Base-by-base conservation (phyloP, 2,888 invertebrate species). In the Cepaea hortensis region DNA sequence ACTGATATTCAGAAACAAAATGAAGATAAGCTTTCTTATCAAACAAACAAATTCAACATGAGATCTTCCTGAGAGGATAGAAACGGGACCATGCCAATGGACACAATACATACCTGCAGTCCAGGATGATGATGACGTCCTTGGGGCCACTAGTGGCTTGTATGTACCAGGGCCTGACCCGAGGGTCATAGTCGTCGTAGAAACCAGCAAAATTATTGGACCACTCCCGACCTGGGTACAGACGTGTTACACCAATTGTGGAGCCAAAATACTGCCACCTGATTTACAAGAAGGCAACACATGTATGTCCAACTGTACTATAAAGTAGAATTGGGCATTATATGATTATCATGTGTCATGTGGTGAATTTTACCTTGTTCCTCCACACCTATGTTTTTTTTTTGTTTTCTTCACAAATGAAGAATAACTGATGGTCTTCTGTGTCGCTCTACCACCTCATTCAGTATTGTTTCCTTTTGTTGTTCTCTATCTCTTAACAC, bases 241-340 rank as follows among this genome's bases (percentile, higher is more conserved):
- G 89, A 35, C 94, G 89, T 7, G 93, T 92, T 35, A 94, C 91
- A 23, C 95, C 95, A 46, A 93, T 91, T 48, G 92, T 94, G 0
- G 94, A 94, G 6, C 95, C 94, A 93, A 95, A 95, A 88, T 95
- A 95, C 90, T 95, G 95, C 95, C 95, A 95, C 86, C 94, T 35
- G 84, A 5, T 72, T 79, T 23, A 5, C 20, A 75, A 84, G 83
- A 70, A 68, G 80, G 72, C 15, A 50, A 81, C 48, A 55, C 11
- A 11, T 55, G 55, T 55, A 55, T 70, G 70, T 70, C 6, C 6
- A 6, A 70, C 9, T 70, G 20, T 11, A 13, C 13, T 85, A 77
- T 76, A 13, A 75, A 13, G 62, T 75, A 20, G 55, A 55, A 55
- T 11, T 55, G 3, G 0, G 55, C 55, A 11, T 6, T 55, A 11